Conservation (phyloP, 2,797 vertebrate genomes). For the Chiloscyllium punctatum region DNA sequence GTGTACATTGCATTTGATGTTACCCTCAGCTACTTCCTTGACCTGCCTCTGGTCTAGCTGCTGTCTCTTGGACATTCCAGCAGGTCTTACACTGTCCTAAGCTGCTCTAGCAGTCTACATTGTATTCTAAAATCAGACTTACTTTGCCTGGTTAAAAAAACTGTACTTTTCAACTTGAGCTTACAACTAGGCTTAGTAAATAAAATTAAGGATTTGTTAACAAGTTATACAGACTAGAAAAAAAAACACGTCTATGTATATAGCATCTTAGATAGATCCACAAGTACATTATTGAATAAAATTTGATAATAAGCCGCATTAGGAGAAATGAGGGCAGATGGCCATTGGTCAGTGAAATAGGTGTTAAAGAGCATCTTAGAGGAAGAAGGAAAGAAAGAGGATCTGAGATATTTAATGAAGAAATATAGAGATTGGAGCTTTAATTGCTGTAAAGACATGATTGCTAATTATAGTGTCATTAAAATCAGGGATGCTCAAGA, state of each 20-base stretch:
- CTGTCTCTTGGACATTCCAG: neutral
- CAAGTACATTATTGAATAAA: neutral
- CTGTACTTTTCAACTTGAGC: neutral
- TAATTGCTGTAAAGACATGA: neutral
- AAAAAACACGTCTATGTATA: no score
- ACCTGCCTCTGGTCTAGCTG: neutral
- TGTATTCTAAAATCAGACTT: neutral
- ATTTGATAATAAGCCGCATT: neutral
- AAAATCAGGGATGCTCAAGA: neutral
- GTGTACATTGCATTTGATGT: neutral
- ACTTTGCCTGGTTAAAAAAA: neutral
- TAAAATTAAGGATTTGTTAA: neutral
- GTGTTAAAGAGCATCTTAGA: neutral
- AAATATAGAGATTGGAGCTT: neutral
- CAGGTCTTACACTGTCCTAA: neutral
- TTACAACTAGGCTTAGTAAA: neutral
- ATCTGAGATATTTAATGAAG: neutral
- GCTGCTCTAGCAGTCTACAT: neutral
- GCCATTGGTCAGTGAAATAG: neutral
- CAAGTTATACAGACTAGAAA: neutral
- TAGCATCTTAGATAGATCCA: neutral
- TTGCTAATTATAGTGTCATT: neutral
- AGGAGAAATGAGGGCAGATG: neutral
- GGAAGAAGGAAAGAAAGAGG: neutral
- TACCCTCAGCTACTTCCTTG: neutral